Evolutionary conservation across 2,888 invertebrate genomes (phyloP), one percentile per base, ranked within the genome.

Genomic region (Perizoma flavofasciatum): DNA sequence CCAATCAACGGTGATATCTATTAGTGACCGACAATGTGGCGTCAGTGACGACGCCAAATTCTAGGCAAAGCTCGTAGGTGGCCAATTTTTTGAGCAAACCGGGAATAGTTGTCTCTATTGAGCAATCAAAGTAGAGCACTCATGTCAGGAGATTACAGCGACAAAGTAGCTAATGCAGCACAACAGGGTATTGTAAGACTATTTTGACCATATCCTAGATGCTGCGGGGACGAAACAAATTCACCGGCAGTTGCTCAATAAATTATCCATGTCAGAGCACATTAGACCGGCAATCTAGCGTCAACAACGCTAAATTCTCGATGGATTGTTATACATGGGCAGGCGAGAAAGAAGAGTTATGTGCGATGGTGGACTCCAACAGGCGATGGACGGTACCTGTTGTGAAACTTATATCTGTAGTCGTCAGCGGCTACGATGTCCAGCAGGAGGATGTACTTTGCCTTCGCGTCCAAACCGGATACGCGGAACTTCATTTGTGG

Each of bases 401-500:
- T 98, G 93, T 98, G 98, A 94, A 98, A 98, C 93, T 98, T 98
- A 95, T 98, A 98, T 93, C 98, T 95, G 95, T 98, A 98, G 94
- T 99, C 99, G 93, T 99, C 99, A 69, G 99, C 98, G 50, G 99
- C 98, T 78, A 99, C 98, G 90, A 99, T 98, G 94, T 99, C 99
- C 96, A 99, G 95, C 80, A 99, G 95, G 68, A 99, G 95, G 91
- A 99, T 98, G 95, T 99, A 99, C 94, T 99, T 99, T 86, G 98
- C 97, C 93, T 98, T 98, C 89, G 98, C 97, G 94, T 99, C 99
- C 93, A 99, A 94, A 78, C 99, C 99, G 85, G 97, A 97, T 81
- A 99, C 97, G 86, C 98, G 97, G 93, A 99, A 98, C 95, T 99
- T 99, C 96, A 97, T 99, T 93, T 99, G 98, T 82, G 99, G 99